phyloP scores from a whole-genome alignment of 2,888 invertebrate species.

The Autographa gamma region DNA sequence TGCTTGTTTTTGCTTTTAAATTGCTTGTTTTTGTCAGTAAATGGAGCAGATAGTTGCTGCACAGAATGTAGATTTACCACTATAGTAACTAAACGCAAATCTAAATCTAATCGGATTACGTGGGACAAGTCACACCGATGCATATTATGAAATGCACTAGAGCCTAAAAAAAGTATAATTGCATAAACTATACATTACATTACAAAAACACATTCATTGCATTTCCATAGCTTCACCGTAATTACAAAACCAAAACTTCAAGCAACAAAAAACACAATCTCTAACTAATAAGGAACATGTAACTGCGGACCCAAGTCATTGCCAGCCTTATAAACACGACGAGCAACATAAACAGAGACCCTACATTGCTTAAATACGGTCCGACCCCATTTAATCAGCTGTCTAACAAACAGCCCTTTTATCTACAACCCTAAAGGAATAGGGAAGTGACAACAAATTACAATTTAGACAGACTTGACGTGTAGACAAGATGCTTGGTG shows the following conservation, averaged over 20 bases:
- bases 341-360: conserved; percentile 59
- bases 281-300: conserved; percentile 28
- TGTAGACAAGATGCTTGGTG: conserved; percentile 31
- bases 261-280: conserved; percentile 7
- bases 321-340: conserved; percentile 47
- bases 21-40: too few relatives aligned
- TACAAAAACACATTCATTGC: too few relatives aligned
- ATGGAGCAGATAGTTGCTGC: too few relatives aligned
- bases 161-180: too few relatives aligned
- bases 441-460: conserved; percentile 67
- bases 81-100: too few relatives aligned
- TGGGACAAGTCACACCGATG: too few relatives aligned
- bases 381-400: conserved; percentile 81
- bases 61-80: too few relatives aligned
- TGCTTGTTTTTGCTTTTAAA: too few relatives aligned
- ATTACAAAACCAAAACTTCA: background rate
- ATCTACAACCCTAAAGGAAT: conserved; percentile 73
- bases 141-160: too few relatives aligned
- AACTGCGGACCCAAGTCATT: conserved; percentile 45
- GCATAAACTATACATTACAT: too few relatives aligned
- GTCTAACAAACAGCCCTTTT: conserved; percentile 79
- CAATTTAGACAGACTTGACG: conserved; percentile 45
- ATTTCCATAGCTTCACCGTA: too few relatives aligned
- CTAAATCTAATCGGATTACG: too few relatives aligned
- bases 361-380: conserved; percentile 68